Evolutionary conservation across 1,140 invertebrate species (phyloP).

Genomic region (Heliconius hewitsoni): DNA sequence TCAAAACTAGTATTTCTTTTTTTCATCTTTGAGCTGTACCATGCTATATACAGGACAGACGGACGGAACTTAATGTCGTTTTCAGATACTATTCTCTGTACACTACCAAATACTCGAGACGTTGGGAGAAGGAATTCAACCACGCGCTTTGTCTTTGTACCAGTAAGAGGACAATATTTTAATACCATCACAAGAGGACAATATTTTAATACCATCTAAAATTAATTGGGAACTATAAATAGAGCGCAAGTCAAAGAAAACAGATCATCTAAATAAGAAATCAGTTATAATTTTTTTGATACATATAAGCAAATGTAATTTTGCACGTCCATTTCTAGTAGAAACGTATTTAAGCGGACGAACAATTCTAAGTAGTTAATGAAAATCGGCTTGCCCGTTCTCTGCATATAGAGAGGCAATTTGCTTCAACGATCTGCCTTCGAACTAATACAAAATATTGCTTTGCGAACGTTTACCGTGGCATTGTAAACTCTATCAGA

Average conservation of each 20-base stretch:
- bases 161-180: background rate
- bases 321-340: conserved; percentile 15
- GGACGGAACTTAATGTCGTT: no score
- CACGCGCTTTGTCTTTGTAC: no score
- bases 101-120: no score
- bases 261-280: no score
- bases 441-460: conserved; percentile 70
- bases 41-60: no score
- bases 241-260: no score
- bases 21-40: no score
- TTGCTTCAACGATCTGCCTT: conserved; percentile 68
- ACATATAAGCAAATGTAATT: background rate
- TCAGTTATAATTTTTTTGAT: background rate
- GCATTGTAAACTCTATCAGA: conserved; percentile 39
- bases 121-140: no score
- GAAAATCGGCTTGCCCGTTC: conserved; percentile 71
- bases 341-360: conserved; percentile 50
- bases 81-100: no score
- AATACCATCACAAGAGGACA: background rate
- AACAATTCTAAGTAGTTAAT: conserved; percentile 65
- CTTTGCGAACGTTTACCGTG: conserved; percentile 32
- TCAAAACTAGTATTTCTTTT: no score
- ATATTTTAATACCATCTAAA: background rate
- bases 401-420: conserved; percentile 77
- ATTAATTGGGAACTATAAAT: no score